phyloP scores from a whole-genome alignment of 2,888 invertebrate species.

The Apomyelois bistriatella region DNA sequence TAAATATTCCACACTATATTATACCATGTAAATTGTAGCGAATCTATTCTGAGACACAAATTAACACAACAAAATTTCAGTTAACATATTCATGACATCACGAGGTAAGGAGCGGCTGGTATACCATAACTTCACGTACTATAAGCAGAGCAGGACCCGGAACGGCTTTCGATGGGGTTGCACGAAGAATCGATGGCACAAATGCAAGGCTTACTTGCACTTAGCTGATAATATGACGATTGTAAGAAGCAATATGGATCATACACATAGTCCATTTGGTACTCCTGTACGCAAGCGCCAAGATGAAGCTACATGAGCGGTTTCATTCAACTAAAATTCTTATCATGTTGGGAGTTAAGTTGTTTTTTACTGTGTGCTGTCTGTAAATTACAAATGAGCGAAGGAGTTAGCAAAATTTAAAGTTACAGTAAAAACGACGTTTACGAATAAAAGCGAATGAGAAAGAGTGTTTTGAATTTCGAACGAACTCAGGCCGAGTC shows the following conservation, averaged over 20 bases:
- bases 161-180: slow-evolving; percentile 72
- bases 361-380: no score
- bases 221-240: slow-evolving; percentile 67
- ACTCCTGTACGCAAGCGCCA: slow-evolving; percentile 18
- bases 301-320: background rate
- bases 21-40: no score
- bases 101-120: slow-evolving; percentile 67
- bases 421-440: no score
- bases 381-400: no score
- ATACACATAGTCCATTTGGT: slow-evolving; percentile 59
- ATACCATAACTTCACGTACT: slow-evolving; percentile 64
- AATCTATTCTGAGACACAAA: background rate
- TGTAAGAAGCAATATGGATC: slow-evolving; percentile 64
- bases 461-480: no score
- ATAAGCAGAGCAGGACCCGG: slow-evolving; percentile 65
- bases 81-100: slow-evolving; percentile 73
- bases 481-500: no score
- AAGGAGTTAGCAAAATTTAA: no score
- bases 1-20: no score
- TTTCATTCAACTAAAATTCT: background rate
- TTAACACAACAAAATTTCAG: slow-evolving; percentile 50
- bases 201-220: slow-evolving; percentile 66
- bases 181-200: slow-evolving; percentile 72
- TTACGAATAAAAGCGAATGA: no score
- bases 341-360: no score